Base-by-base conservation (phyloP, 2,888 invertebrate species). In the Philhelius pedissequus region DNA sequence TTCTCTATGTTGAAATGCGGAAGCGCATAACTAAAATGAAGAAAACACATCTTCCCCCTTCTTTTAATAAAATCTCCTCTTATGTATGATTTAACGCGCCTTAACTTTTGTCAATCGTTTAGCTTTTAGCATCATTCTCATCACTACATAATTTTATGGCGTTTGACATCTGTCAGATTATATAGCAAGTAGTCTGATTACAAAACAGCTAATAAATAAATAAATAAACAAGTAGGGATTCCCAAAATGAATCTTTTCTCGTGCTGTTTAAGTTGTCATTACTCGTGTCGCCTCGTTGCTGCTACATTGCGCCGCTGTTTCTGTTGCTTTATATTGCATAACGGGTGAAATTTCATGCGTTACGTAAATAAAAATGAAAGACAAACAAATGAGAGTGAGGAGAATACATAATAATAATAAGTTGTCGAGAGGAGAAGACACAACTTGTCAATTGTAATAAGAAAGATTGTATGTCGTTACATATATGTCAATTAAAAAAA, bases 261-360 rank as follows among this genome's bases (percentile, higher is more conserved):
- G 45, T n/a, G n/a, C n/a, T 54, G 74, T 62, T n/a, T 56, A 50
- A 43, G 35, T 22, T 22, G 50, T 58, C 20, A 54, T 68, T 58
- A 20, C 20, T 58, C 25, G 43, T 45, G n/a, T n/a, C n/a, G n/a
- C n/a, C n/a, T n/a, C 5, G 4, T 45, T 48, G 48, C 22, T 22
- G 13, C 48, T 6, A 22, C 18, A n/a, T 18, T 30, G n/a, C 22
- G 40, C 38, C 35, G 18, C 9, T 60, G 64, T 13, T 66, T 58
- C 25, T 58, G 71, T 56, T 82, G 58, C 73, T 81, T 81, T 79
- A 66, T 81, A 81, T 86, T 86, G 81, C 86, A 77, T 86, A 86
- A 86, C 76, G 62, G 77, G 86, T 77, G 86, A 86, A 86, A 86
- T 81, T 86, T 86, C 64, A 81, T 77, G 79, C 75, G 84, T 84